phyloP scores from a whole-genome alignment of 1,140 invertebrate genomes.

The Cydia amplana region DNA sequence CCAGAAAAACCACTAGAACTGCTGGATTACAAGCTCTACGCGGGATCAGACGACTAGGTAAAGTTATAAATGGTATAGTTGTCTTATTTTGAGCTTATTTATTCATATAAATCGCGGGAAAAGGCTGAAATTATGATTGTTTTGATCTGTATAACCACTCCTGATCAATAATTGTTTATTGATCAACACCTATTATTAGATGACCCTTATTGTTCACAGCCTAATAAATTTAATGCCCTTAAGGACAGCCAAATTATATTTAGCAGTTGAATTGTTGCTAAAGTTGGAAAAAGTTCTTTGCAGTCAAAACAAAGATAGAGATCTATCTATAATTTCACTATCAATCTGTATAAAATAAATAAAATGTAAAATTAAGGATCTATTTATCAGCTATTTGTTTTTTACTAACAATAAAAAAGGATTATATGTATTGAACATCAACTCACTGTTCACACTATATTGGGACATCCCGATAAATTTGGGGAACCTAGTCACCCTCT shows the following conservation, averaged over 20 bases:
- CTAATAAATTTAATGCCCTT: neutral
- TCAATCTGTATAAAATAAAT: too few relatives aligned
- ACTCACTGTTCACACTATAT: too few relatives aligned
- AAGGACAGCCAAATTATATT: neutral
- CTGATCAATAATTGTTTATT: conserved; percentile 32
- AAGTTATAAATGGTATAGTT: neutral
- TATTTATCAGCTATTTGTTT: too few relatives aligned
- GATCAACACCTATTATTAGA: conserved; percentile 28
- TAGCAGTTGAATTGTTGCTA: neutral
- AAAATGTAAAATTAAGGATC: too few relatives aligned
- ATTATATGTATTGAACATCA: too few relatives aligned
- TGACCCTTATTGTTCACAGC: neutral
- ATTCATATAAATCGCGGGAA: neutral
- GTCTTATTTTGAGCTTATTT: neutral
- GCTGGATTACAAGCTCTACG: neutral
- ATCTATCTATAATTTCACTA: too few relatives aligned
- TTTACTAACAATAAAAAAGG: too few relatives aligned
- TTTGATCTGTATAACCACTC: neutral
- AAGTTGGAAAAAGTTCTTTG: too few relatives aligned
- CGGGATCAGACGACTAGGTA: neutral
- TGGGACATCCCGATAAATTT: too few relatives aligned
- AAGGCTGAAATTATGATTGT: neutral
- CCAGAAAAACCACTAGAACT: conserved; percentile 13
- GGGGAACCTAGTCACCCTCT: too few relatives aligned
- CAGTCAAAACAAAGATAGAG: too few relatives aligned